These are phyloP conservation scores for Macrosoma leucophasiata DNA, from an alignment of 2,888 invertebrate species.

Conservation along the genomic window DNA sequence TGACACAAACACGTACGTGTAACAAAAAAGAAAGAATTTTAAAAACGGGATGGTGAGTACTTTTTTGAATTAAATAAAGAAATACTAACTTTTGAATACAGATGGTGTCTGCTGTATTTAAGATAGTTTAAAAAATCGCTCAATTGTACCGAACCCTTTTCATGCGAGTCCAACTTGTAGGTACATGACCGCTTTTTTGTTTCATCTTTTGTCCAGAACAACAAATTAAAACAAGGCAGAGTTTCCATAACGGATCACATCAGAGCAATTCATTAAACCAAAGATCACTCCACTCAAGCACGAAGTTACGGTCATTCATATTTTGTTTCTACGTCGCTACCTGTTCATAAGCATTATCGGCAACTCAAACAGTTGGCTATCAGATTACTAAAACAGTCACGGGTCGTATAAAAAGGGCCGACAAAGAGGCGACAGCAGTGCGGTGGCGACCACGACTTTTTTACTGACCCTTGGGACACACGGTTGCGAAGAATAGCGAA, in stretches of 20 bases:
- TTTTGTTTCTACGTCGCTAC: slow-evolving; percentile 61
- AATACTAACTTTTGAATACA: too few relatives aligned
- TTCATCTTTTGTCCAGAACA: background rate
- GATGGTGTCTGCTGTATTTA: too few relatives aligned
- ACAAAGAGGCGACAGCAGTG: slow-evolving; percentile 52
- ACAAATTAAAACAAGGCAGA: background rate
- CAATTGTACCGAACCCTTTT: too few relatives aligned
- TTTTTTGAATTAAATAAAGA: too few relatives aligned
- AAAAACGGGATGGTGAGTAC: too few relatives aligned
- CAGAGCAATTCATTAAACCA: background rate
- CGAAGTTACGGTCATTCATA: slow-evolving; percentile 32
- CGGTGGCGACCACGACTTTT: slow-evolving; percentile 47
- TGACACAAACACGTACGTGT: too few relatives aligned
- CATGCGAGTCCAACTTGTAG: too few relatives aligned
- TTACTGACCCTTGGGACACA: slow-evolving; percentile 34
- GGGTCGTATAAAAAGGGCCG: slow-evolving; percentile 66
- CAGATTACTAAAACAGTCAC: slow-evolving; percentile 72
- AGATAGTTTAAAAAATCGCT: too few relatives aligned
- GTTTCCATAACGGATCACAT: background rate
- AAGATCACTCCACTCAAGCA: background rate
- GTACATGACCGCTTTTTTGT: background rate
- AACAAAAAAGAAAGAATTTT: too few relatives aligned
- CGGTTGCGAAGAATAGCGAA: slow-evolving; percentile 17
- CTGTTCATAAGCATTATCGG: slow-evolving; percentile 47
- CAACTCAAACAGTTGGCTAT: slow-evolving; percentile 53